Evolutionary conservation across 2,113 vertebrate species (phyloP).

Genomic region (Blennius ocellaris): DNA sequence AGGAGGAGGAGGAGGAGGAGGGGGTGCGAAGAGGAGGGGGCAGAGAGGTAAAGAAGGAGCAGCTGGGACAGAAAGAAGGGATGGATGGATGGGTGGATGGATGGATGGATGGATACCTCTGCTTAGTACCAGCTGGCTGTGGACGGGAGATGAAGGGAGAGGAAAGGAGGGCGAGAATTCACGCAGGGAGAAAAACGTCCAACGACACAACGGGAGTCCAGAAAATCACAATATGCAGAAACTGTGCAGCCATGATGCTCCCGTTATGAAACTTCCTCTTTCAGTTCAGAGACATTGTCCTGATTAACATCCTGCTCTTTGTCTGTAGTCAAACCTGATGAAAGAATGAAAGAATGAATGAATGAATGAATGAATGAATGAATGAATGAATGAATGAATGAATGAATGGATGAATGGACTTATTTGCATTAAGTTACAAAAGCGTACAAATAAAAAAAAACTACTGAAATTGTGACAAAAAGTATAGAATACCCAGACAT

Average conservation of each 20-base stretch:
- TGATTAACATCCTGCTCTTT: background rate
- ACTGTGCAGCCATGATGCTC: slow-evolving; percentile 44
- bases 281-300: background rate
- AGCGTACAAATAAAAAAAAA: background rate
- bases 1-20: slow-evolving; percentile 20
- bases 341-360: no score
- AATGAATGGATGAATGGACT: no score
- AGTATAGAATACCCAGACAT: no score
- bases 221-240: slow-evolving; percentile 7
- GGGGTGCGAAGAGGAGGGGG: slow-evolving; percentile 28
- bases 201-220: slow-evolving; percentile 23
- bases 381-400: no score
- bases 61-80: slow-evolving; percentile 53
- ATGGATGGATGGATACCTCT: slow-evolving; percentile 69
- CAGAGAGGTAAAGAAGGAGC: slow-evolving; percentile 50
- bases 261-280: slow-evolving; percentile 51
- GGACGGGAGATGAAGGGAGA: slow-evolving; percentile 35
- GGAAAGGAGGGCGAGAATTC: slow-evolving; percentile 40
- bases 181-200: slow-evolving; percentile 24
- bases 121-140: slow-evolving; percentile 67
- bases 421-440: no score
- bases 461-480: background rate
- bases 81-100: no score
- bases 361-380: no score
- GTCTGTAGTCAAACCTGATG: no score